Base-by-base conservation (phyloP, 2,113 vertebrate genomes). In the Cepphus grylle region DNA sequence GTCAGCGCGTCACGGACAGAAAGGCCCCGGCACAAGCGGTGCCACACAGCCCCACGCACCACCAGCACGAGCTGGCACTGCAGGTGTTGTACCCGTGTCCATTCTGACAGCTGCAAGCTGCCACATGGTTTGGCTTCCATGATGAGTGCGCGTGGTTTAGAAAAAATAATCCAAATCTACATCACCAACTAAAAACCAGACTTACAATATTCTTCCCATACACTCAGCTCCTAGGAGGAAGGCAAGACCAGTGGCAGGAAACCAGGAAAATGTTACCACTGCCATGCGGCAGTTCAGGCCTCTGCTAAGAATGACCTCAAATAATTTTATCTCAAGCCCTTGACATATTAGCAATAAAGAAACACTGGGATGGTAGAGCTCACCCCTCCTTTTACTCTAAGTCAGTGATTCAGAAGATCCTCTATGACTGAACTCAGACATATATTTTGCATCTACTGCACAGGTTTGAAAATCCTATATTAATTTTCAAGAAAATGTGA, bases 61-160 rank as follows among this genome's bases (percentile, higher is more conserved):
- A 8, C 0, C 1, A 10, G 22, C 0, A 1, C 1, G 8, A 50
- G 8, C 21, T 6, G 29, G 38, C 34, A 9, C 77, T 1, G 6
- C 4, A 21, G 19, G 4, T 6, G 3, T 20, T 2, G 8, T 10
- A 20, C 6, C 4, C 0, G 1, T 1, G 2, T n/a, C 52, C 1
- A 1, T 1, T 25, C 47, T 78, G 66, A 2, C 0, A 4, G 61
- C 45, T 0, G 0, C 0, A 8, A 55, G 32, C 11, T 42, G 50
- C 6, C 42, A 26, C 30, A 6, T 27, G 9, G 17, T 22, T 32
- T 49, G 52, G 15, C 43, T 38, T 25, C 0, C 1, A 18, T 2
- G 18, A 8, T 23, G 29, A 23, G 12, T 2, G 6, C 12, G 7
- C 0, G 1, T 8, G 20, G 14, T 20, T 63, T 20, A 50, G 50